Evolutionary conservation across 2,113 vertebrate species (phyloP).

Genomic region (Pomatostomus ruficeps): DNA sequence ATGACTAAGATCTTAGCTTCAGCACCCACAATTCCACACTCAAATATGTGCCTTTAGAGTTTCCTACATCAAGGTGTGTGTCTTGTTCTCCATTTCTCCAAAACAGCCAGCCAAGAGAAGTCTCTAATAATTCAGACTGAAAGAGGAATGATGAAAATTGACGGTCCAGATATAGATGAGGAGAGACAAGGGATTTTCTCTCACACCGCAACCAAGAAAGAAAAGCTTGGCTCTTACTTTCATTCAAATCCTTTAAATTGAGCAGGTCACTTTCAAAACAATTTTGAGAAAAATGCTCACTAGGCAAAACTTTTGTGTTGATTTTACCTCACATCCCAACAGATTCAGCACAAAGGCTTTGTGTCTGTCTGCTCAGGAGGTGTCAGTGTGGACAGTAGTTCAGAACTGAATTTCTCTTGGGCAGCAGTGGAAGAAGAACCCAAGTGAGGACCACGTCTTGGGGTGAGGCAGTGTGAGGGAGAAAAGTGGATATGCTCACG

Average conservation of each 20-base stretch:
- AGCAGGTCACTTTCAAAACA: not conserved
- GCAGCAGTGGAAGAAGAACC: not conserved
- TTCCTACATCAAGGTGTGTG: not conserved
- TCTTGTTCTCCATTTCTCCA: not conserved
- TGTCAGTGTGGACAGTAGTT: not conserved
- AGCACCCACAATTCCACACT: not conserved
- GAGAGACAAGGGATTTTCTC: not conserved
- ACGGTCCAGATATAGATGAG: not conserved
- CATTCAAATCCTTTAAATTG: not conserved
- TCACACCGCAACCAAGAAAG: not conserved
- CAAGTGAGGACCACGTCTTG: not conserved
- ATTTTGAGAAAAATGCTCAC: fast-evolving
- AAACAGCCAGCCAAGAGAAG: not conserved
- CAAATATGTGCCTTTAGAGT: not conserved
- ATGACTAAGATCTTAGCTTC: not conserved
- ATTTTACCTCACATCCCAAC: not conserved
- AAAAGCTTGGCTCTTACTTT: not conserved
- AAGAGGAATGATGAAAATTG: not conserved
- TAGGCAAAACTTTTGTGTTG: not conserved
- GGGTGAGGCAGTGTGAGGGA: not conserved
- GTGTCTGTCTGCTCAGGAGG: not conserved
- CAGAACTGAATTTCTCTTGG: not conserved
- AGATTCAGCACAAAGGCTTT: not conserved
- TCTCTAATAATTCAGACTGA: not conserved
- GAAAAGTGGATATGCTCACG: not conserved